Percentiles rank a stretch among this genome's conserved stretches.
Conservation (phyloP, 2,113 vertebrate species). For the Platichthys flesus region DNA sequence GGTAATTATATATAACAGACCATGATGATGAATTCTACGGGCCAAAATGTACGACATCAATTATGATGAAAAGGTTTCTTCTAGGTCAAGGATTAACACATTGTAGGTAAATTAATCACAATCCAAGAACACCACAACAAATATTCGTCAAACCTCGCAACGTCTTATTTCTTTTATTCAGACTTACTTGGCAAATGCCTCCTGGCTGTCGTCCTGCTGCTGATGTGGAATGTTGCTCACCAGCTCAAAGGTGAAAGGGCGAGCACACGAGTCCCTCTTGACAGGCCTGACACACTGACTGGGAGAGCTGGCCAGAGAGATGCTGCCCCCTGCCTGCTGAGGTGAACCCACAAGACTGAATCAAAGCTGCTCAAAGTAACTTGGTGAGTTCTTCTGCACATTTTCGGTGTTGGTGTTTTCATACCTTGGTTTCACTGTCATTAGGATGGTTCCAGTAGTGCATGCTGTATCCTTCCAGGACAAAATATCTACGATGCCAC, state of each 20-base stretch:
- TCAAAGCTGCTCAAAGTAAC: background rate
- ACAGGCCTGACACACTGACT: conserved; percentile 75
- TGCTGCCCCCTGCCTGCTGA: conserved; percentile 80
- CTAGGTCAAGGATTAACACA: background rate
- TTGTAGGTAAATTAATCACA: too few relatives aligned
- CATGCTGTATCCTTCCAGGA: conserved; percentile 73
- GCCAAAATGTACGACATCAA: background rate
- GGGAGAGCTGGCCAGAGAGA: conserved; percentile 73
- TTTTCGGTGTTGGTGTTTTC: background rate
- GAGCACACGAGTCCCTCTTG: conserved; percentile 81
- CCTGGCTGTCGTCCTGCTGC: conserved; percentile 60
- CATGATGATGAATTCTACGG: background rate
- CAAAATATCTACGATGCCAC: conserved; percentile 84
- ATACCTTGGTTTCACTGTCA: conserved; percentile 79
- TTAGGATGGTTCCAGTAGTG: conserved; percentile 84
- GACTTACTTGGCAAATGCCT: conserved; percentile 73
- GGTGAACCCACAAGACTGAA: background rate
- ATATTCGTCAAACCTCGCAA: too few relatives aligned
- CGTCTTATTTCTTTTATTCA: background rate
- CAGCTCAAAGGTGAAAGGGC: conserved; percentile 86
- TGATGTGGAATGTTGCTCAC: conserved; percentile 58
- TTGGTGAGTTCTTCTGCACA: accelerated
- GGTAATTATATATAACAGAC: background rate
- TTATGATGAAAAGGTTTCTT: background rate
- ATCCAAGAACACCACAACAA: too few relatives aligned